A percentile compares a stretch with the other conserved stretches of the same genome.
These are phyloP conservation scores for Platyura marginata DNA, from an alignment of 1,140 invertebrate genomes.

Conservation along the genomic window DNA sequence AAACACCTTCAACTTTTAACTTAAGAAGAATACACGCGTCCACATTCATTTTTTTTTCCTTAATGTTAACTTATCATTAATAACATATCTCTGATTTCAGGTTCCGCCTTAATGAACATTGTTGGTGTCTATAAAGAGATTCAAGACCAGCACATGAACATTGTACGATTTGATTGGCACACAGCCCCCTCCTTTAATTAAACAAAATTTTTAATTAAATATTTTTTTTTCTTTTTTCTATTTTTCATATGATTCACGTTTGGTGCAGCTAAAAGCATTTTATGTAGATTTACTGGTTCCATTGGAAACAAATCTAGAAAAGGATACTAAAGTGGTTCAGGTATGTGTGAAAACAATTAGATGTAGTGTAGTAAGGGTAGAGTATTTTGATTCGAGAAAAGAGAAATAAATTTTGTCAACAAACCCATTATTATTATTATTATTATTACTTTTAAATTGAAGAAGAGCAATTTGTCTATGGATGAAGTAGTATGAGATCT, in stretches of 20 bases:
- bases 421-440: too few relatives aligned
- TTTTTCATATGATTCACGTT: neutral
- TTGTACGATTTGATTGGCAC: slow-evolving; percentile 43
- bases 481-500: too few relatives aligned
- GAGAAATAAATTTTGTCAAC: too few relatives aligned
- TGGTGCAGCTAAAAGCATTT: slow-evolving; percentile 69
- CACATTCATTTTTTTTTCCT: neutral
- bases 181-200: neutral
- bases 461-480: too few relatives aligned
- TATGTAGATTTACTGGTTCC: slow-evolving; percentile 83
- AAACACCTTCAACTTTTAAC: neutral
- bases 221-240: slow-evolving; percentile 4
- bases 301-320: slow-evolving; percentile 79
- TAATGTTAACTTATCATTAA: neutral
- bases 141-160: slow-evolving; percentile 82
- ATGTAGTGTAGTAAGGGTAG: too few relatives aligned
- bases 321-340: slow-evolving; percentile 85
- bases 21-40: neutral
- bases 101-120: slow-evolving; percentile 73
- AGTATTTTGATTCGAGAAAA: too few relatives aligned
- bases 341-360: slow-evolving; percentile 28
- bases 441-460: too few relatives aligned
- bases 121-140: slow-evolving; percentile 84
- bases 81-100: slow-evolving; percentile 27
- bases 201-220: slow-evolving; percentile 2